phyloP scores from a whole-genome alignment of 2,797 vertebrate species.

The Brachyalestes nurse region DNA sequence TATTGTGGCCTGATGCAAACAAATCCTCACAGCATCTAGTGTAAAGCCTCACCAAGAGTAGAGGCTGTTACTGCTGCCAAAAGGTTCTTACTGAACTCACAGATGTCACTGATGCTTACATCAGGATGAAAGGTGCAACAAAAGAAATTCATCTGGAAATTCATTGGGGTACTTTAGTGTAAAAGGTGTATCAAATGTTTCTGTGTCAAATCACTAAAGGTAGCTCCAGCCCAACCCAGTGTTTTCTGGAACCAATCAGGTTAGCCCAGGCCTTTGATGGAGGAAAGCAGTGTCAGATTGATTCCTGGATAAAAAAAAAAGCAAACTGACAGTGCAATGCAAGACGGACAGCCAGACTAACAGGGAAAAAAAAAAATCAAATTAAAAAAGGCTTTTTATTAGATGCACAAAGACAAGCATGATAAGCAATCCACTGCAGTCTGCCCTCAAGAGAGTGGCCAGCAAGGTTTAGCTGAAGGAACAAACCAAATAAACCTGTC shows the following conservation, averaged over 20 bases:
- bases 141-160: neutral
- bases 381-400: neutral
- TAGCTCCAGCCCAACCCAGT: neutral
- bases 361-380: neutral
- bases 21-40: neutral
- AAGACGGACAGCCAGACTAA: neutral
- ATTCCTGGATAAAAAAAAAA: no score
- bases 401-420: neutral
- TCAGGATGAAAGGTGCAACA: neutral
- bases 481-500: neutral
- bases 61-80: neutral
- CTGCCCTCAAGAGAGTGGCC: no score
- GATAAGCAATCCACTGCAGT: neutral
- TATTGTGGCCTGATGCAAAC: neutral
- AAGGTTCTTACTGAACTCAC: neutral
- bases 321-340: no score
- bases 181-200: no score
- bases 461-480: neutral
- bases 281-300: neutral
- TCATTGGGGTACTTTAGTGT: no score
- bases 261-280: neutral
- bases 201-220: neutral
- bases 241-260: neutral
- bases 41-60: neutral
- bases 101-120: neutral